These are phyloP conservation scores for Malacosoma neustria DNA, from an alignment of 2,888 invertebrate species.

Conservation along the genomic window DNA sequence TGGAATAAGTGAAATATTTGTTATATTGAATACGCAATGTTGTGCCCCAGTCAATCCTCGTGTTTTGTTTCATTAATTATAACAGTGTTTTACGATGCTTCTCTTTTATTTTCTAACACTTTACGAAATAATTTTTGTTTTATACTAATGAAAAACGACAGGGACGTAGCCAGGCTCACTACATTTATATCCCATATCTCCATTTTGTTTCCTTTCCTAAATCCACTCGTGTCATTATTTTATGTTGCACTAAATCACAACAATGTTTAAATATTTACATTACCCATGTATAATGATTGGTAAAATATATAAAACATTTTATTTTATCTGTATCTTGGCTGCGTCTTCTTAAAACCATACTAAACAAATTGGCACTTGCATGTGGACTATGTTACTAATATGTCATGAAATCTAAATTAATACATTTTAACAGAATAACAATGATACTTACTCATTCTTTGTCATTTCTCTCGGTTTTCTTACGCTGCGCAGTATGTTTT, in stretches of 20 bases:
- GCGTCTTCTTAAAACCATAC: conserved; percentile 1
- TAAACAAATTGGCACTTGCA: conserved; percentile 46
- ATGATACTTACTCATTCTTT: conserved; percentile 65
- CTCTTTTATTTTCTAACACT: conserved; percentile 47
- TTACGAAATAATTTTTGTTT: conserved; percentile 25
- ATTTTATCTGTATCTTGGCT: too few species aligned
- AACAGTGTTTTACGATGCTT: conserved; percentile 55
- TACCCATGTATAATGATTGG: too few species aligned
- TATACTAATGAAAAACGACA: conserved; percentile 11
- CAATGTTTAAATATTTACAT: too few species aligned
- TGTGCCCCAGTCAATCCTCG: conserved; percentile 85
- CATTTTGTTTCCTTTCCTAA: too few species aligned
- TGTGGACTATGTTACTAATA: conserved; percentile 29
- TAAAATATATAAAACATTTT: background rate
- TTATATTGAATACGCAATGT: conserved; percentile 79
- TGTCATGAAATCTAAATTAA: conserved; percentile 41
- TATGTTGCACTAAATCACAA: too few species aligned
- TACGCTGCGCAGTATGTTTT: conserved; percentile 96
- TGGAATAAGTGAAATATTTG: conserved; percentile 21
- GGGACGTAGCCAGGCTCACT: conserved; percentile 13
- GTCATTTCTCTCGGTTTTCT: conserved; percentile 82
- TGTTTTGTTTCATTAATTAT: conserved; percentile 59
- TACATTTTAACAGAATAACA: conserved; percentile 27
- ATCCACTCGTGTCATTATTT: too few species aligned
- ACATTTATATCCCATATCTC: background rate